phyloP scores from a whole-genome alignment of 2,888 invertebrate genomes.

The Coenonympha arcania region DNA sequence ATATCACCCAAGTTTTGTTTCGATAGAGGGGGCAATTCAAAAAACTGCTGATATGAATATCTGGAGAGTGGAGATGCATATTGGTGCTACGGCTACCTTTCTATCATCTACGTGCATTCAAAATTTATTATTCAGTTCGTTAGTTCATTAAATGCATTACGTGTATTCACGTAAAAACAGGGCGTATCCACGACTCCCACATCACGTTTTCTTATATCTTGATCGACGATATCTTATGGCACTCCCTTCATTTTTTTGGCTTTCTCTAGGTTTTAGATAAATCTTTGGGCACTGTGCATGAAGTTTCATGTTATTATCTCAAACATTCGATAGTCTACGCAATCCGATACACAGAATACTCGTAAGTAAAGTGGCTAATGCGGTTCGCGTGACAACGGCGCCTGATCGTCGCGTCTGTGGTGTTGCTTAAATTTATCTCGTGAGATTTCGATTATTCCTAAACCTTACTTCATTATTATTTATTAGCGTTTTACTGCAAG shows the following conservation, averaged over 20 bases:
- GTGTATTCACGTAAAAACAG: too few relatives aligned
- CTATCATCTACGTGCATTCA: too few relatives aligned
- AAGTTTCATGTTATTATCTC: slow-evolving; percentile 5
- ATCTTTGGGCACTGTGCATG: background rate
- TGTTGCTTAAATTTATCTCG: slow-evolving; percentile 10
- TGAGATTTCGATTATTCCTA: background rate
- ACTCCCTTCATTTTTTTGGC: background rate
- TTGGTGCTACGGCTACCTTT: too few relatives aligned
- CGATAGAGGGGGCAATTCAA: too few relatives aligned
- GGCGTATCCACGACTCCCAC: too few relatives aligned
- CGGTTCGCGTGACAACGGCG: slow-evolving; percentile 34
- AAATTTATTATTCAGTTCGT: too few relatives aligned
- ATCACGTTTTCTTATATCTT: too few relatives aligned
- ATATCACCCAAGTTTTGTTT: too few relatives aligned
- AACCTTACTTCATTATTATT: slow-evolving; percentile 1
- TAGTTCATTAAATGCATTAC: too few relatives aligned
- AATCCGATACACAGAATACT: slow-evolving; percentile 20
- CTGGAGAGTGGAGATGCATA: too few relatives aligned
- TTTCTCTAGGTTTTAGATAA: background rate
- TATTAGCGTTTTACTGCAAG: background rate
- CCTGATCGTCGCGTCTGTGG: slow-evolving; percentile 46
- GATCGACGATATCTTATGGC: too few relatives aligned
- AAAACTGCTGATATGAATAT: too few relatives aligned
- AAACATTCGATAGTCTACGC: slow-evolving; percentile 15
- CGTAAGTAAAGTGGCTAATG: slow-evolving; percentile 8